phyloP scores from a whole-genome alignment of 2,797 vertebrate species.

The Acanthis flammea region DNA sequence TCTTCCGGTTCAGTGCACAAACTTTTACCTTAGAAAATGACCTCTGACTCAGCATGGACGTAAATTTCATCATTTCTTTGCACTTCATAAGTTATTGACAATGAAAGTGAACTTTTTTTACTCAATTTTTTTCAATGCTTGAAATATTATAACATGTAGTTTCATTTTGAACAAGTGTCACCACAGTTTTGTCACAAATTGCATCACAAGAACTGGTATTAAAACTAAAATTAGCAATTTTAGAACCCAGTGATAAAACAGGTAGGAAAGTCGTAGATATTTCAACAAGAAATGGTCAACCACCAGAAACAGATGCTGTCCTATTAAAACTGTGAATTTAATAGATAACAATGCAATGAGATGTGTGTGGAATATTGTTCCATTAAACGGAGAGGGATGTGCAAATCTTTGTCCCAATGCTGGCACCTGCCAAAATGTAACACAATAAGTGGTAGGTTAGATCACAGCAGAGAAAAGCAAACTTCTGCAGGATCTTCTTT shows the following conservation, averaged over 20 bases:
- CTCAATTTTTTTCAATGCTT: neutral
- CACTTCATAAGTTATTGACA: neutral
- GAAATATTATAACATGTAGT: neutral
- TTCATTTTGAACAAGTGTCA: neutral
- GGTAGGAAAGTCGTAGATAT: neutral
- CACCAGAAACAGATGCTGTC: neutral
- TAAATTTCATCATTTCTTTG: neutral
- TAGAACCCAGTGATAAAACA: neutral
- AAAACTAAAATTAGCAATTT: neutral
- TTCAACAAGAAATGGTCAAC: neutral
- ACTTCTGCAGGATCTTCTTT: neutral
- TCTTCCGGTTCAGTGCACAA: neutral
- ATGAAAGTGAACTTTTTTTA: neutral
- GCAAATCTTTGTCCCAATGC: neutral
- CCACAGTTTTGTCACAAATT: neutral
- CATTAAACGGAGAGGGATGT: neutral
- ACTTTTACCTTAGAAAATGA: neutral
- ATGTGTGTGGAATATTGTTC: neutral
- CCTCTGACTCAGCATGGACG: neutral
- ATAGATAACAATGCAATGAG: neutral
- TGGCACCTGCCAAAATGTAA: neutral
- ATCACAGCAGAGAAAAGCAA: neutral
- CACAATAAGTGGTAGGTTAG: rapidly evolving
- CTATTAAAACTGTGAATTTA: neutral
- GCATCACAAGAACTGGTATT: neutral